Evolutionary conservation across 2,113 vertebrate species (phyloP), one percentile per base, ranked within the genome.

Genomic region (Paradisaea rubra): DNA sequence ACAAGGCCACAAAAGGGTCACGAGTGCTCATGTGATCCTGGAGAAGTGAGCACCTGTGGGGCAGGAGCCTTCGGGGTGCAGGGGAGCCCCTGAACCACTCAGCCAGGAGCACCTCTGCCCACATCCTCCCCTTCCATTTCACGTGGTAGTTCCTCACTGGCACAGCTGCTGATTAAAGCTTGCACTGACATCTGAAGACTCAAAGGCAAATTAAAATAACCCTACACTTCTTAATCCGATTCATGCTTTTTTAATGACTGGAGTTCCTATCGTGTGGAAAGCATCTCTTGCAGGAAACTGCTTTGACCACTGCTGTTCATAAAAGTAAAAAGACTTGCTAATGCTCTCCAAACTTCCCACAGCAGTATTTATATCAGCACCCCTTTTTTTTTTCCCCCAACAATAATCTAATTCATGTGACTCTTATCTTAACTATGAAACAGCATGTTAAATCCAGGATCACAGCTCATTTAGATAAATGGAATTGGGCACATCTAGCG

Each of bases 341-440:
- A 95, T 86, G 76, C 86, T 88, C 73, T 81, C 64, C 81, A 45
- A 93, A 95, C 74, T 91, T 73, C 85, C 86, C 91, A 64, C 85
- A 37, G 35, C 80, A 89, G 71, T 83, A 94, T 95, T 95, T 86
- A 80, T 89, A 91, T 64, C 76, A 78, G 86, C 80, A 83, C 44
- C 95, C 45, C 76, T 78, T 76, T 69, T 37, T 90, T 91, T 95
- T 95, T 73, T 45, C 3, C 16, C 15, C 69, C 68, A 93, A 66
- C 82, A 90, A 81, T 91, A 94, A 96, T 92, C 91, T 74, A 93
- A 93, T 95, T 91, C 82, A 88, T 74, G 64, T 77, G 76, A 76
- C 64, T 95, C 93, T 92, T 94, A 94, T 94, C 91, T 95, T 54
- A 91, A 91, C 88, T 88, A 80, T 44, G 85, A 93, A 97, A 71